phyloP scores from a whole-genome alignment of 2,888 invertebrate genomes.

The Melipona bicolor region DNA sequence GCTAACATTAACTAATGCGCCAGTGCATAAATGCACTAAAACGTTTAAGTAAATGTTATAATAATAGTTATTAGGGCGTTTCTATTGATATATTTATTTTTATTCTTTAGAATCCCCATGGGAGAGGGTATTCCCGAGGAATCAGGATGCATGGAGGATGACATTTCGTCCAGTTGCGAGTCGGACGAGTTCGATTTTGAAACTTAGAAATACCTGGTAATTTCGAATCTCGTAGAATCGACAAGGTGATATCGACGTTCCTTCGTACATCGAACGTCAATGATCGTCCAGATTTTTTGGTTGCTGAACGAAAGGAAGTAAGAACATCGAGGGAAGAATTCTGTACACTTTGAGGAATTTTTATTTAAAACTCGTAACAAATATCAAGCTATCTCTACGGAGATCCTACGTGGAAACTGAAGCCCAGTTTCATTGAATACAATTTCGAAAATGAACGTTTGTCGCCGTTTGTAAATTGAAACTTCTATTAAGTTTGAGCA shows the following conservation, averaged over 20 bases:
- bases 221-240: neutral
- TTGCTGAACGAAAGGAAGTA: constrained; percentile 28
- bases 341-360: constrained; percentile 59
- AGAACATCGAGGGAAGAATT: neutral
- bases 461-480: constrained; percentile 7
- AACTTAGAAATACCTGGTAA: constrained; percentile 21
- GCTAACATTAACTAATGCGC: neutral
- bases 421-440: constrained; percentile 41
- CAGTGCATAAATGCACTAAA: neutral
- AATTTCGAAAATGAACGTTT: constrained; percentile 26
- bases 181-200: constrained; percentile 77
- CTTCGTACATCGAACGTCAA: constrained; percentile 3
- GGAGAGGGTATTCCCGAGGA: constrained; percentile 71
- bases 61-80: too few relatives aligned
- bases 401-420: constrained; percentile 43
- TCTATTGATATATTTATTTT: neutral
- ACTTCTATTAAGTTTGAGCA: constrained; percentile 49
- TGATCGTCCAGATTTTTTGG: constrained; percentile 15
- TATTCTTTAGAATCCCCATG: constrained; percentile 72
- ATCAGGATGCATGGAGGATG: constrained; percentile 73
- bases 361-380: constrained; percentile 71
- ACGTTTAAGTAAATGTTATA: fast-evolving
- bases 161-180: constrained; percentile 76
- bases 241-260: neutral
- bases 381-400: constrained; percentile 54